These are phyloP conservation scores for Nephila pilipes DNA, from an alignment of 1,140 invertebrate species.

Conservation along the genomic window DNA sequence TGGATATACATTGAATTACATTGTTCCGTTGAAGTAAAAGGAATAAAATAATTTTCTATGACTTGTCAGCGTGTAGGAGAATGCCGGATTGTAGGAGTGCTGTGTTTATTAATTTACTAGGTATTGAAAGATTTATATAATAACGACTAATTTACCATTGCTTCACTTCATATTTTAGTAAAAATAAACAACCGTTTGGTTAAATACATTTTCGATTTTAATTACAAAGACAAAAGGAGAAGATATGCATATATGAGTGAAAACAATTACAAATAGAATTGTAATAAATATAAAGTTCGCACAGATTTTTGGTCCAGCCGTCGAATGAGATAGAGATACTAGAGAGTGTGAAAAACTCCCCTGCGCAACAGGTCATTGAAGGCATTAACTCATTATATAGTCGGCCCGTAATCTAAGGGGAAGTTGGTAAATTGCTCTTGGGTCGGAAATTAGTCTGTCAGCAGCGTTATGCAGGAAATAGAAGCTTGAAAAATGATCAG, in stretches of 20 bases:
- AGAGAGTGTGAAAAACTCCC: neutral
- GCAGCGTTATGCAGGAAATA: neutral
- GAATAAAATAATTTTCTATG: too few relatives aligned
- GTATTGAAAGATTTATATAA: too few relatives aligned
- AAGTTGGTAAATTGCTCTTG: neutral
- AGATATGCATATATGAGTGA: neutral
- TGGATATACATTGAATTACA: too few relatives aligned
- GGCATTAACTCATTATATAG: slow-evolving; percentile 8
- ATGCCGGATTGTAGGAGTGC: too few relatives aligned
- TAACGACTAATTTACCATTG: too few relatives aligned
- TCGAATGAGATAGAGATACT: neutral
- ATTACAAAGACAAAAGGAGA: too few relatives aligned
- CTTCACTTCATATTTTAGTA: too few relatives aligned
- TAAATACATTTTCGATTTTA: too few relatives aligned
- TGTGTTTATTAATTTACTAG: too few relatives aligned
- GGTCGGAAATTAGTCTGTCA: slow-evolving; percentile 31
- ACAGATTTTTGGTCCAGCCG: neutral
- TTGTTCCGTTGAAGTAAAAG: too few relatives aligned
- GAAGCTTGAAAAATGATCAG: slow-evolving; percentile 42
- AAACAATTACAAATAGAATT: neutral
- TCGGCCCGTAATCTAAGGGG: neutral
- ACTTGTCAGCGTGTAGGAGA: too few relatives aligned
- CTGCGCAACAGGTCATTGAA: slow-evolving; percentile 2
- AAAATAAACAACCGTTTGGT: too few relatives aligned
- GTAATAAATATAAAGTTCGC: neutral